Evolutionary conservation across 2,888 invertebrate genomes (phyloP).

Genomic region (Scaeva pyrastri): DNA sequence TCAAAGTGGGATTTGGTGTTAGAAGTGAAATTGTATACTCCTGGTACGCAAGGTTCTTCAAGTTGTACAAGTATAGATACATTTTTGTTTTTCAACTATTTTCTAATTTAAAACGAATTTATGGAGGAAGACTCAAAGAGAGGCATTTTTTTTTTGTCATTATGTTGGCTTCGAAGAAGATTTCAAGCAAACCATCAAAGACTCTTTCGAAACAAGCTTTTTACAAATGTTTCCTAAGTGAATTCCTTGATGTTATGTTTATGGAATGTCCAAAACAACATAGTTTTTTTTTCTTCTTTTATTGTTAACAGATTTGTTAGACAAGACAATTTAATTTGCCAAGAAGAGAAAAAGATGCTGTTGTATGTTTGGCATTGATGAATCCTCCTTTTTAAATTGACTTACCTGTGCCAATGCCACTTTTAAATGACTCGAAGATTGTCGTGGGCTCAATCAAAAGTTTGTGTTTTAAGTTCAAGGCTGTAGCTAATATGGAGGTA

Average conservation of each 20-base stretch:
- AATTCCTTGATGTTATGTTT: neutral
- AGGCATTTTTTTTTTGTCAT: neutral
- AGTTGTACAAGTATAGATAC: neutral
- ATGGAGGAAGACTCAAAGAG: neutral
- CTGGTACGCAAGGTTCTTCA: neutral
- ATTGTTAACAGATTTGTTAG: conserved; percentile 20
- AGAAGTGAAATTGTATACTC: conserved; percentile 64
- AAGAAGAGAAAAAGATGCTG: neutral
- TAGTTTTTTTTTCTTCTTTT: neutral
- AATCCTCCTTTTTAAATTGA: neutral
- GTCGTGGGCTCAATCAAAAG: too few relatives aligned
- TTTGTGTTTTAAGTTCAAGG: too few relatives aligned
- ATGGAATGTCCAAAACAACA: conserved; percentile 6
- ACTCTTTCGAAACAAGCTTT: conserved; percentile 6
- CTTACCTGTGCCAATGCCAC: neutral
- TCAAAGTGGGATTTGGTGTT: conserved; percentile 73
- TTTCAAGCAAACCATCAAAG: neutral
- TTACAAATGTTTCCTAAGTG: conserved; percentile 16
- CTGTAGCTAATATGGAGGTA: too few relatives aligned
- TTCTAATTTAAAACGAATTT: neutral
- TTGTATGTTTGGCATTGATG: neutral
- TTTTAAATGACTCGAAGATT: neutral
- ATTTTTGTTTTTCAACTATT: neutral
- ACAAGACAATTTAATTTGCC: conserved; percentile 42
- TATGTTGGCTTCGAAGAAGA: neutral